A percentile compares a stretch with the other conserved stretches of the same genome.
Conservation (phyloP, 2,113 vertebrate genomes). For the Crypturellus undulatus region DNA sequence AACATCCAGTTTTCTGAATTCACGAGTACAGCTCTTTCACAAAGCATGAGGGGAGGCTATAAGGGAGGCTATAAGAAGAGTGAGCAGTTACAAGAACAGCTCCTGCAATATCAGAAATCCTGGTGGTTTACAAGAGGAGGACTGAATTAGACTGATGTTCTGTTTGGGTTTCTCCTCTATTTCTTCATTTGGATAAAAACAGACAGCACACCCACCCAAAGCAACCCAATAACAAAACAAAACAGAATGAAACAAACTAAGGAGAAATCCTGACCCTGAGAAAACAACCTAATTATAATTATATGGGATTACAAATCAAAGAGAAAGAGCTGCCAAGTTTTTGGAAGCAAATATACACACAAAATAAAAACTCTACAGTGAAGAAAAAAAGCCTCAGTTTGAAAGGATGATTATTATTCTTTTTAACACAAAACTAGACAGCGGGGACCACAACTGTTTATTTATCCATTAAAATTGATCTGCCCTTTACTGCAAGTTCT, state of each 20-base stretch:
- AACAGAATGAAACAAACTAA: neutral
- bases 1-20: neutral
- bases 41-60: neutral
- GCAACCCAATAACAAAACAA: neutral
- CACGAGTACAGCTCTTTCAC: neutral
- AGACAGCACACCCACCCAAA: neutral
- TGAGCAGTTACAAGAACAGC: neutral
- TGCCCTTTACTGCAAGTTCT: conserved; percentile 48
- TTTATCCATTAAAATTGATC: conserved; percentile 70
- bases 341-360: neutral
- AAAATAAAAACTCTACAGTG: conserved; percentile 21
- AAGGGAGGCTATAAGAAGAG: neutral
- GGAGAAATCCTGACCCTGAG: neutral
- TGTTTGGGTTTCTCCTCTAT: neutral
- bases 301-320: conserved; percentile 16
- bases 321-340: neutral
- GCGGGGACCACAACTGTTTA: conserved; percentile 63
- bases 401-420: conserved; percentile 36
- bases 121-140: neutral
- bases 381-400: neutral
- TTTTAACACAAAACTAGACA: conserved; percentile 62
- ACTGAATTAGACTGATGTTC: neutral
- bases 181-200: neutral
- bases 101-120: neutral
- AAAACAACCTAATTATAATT: conserved; percentile 43